These are phyloP conservation scores for Tinamus guttatus DNA, from an alignment of 2,113 vertebrate species.

Conservation along the genomic window DNA sequence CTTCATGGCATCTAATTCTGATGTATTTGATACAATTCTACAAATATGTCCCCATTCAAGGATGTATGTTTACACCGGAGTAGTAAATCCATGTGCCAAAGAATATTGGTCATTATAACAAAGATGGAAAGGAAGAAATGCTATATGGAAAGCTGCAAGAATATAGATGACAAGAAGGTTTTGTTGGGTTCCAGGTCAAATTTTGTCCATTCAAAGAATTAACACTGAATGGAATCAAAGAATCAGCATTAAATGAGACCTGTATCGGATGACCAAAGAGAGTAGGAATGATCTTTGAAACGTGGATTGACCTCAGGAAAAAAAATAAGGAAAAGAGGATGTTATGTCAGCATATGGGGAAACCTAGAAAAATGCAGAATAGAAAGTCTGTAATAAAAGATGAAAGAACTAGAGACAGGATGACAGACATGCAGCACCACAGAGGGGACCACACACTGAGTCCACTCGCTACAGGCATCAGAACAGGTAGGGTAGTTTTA, in stretches of 20 bases:
- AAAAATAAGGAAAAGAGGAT: not conserved
- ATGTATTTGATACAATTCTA: not conserved
- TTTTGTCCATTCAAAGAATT: not conserved
- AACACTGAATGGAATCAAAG: not conserved
- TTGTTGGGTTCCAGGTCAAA: not conserved
- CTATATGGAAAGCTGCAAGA: not conserved
- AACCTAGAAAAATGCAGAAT: not conserved
- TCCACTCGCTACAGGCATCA: not conserved
- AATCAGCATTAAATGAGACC: not conserved
- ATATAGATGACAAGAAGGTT: not conserved
- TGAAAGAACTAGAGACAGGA: not conserved
- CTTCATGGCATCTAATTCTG: not conserved
- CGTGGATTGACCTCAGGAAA: not conserved
- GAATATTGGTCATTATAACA: not conserved
- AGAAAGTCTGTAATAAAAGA: not conserved
- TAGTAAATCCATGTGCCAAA: fast-evolving
- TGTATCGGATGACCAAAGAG: not conserved
- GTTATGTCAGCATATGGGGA: not conserved
- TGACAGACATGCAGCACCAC: not conserved
- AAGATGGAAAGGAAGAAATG: not conserved
- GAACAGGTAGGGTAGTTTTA: not conserved
- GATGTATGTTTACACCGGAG: not conserved
- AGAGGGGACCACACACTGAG: not conserved
- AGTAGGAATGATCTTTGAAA: not conserved
- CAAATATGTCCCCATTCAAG: not conserved